Evolutionary conservation across 2,888 invertebrate genomes (phyloP), one percentile per base, ranked within the genome.

Genomic region (Tetragonula carbonaria): DNA sequence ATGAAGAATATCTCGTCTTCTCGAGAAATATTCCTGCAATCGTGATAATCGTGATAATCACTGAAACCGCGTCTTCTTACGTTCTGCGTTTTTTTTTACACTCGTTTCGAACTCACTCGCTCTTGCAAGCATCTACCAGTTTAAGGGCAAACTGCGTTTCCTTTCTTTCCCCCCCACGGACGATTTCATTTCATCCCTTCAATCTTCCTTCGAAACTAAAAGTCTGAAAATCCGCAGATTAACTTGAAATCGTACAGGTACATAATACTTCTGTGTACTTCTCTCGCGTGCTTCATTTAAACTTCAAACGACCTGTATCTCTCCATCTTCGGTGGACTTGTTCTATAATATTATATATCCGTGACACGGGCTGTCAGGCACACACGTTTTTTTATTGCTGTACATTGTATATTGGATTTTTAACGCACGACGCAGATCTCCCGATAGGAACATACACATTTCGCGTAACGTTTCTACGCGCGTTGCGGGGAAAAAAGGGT

Each of bases 171-270:
- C 13, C 13, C 0, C 28, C 21, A 55, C 51, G 66, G 53, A 33
- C 33, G 33, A 33, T 33, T 83, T 76, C n/a, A 28, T 79, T 80
- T 59, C 23, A 57, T 80, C 55, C 57, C 65, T 78, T 67, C 57
- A 70, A 79, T 80, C 28, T 33, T 33, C 80, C 59, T 75, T 84
- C 87, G 79, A 77, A 75, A 87, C 78, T 83, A 82, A 88, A 88
- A 88, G 86, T 87, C 87, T 87, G 86, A 88, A 28, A 72, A 86
- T 67, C 45, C 74, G 73, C 81, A 63, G 80, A 82, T 76, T 84
- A 83, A 84, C 72, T 79, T 81, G 80, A 82, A 33, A 74, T 63
- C 78, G 70, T 78, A 45, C 45, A 70, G 67, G 76, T 65, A 53
- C 45, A 2, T 8, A 33, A 2, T 72, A 74, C 55, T 59, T 59